Evolutionary conservation across 2,113 vertebrate species (phyloP).

Genomic region (Chlorodrepanis virens): DNA sequence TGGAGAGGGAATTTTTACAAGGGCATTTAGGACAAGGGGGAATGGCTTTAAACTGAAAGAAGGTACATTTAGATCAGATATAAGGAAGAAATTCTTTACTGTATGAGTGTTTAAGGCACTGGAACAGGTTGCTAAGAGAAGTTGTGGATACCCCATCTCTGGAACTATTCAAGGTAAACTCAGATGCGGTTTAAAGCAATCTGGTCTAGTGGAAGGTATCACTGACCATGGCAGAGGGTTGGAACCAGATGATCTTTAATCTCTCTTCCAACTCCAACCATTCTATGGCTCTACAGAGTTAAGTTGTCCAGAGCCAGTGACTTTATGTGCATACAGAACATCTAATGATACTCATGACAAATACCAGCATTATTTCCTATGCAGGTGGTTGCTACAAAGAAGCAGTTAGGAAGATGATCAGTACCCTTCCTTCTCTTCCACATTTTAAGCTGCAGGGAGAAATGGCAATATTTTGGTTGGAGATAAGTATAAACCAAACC

Average conservation of each 20-base stretch:
- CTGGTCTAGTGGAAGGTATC: neutral
- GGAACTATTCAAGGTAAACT: neutral
- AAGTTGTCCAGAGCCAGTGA: neutral
- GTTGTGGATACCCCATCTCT: neutral
- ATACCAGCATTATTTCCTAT: constrained; percentile 24
- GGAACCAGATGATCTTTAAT: neutral
- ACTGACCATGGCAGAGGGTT: neutral
- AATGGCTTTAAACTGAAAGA: neutral
- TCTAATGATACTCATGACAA: constrained; percentile 8
- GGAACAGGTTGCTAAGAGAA: neutral
- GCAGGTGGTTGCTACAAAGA: constrained; percentile 29
- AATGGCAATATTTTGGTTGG: constrained; percentile 27
- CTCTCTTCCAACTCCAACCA: neutral
- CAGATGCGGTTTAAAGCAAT: neutral
- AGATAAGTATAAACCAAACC: constrained; percentile 41
- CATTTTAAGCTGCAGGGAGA: neutral
- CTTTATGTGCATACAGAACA: neutral
- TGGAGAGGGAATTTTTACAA: neutral
- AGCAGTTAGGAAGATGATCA: constrained; percentile 41
- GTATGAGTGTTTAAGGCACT: neutral
- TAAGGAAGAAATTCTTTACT: neutral
- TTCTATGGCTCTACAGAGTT: neutral
- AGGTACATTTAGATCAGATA: neutral
- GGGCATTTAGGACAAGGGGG: neutral
- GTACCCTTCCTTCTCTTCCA: neutral